A percentile compares a stretch with the other conserved stretches of the same genome.
Conservation (phyloP, 2,797 vertebrate species). For the Pteropus rufus region DNA sequence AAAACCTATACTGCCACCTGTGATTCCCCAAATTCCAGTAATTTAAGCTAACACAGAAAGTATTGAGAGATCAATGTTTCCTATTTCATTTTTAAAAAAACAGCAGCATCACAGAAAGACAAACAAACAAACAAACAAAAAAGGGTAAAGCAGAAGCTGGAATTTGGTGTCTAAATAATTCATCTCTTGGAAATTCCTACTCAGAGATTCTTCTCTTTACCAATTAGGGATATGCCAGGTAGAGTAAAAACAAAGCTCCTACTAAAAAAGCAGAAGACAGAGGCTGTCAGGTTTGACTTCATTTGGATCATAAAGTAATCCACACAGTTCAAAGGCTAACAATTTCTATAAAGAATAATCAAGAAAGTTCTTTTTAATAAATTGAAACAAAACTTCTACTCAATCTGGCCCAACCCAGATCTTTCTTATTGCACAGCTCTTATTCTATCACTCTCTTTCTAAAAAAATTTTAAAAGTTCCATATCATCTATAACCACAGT, state of each 20-base stretch:
- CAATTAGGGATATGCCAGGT: not conserved
- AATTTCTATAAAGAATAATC: not conserved
- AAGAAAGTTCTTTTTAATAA: not conserved
- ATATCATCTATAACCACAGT: not conserved
- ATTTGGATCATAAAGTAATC: not conserved
- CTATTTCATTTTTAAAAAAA: slow-evolving; percentile 8
- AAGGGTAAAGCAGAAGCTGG: not conserved
- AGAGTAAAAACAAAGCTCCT: not conserved
- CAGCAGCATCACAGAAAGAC: not conserved
- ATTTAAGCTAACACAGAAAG: not conserved
- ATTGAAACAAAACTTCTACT: not conserved
- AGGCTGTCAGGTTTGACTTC: not conserved
- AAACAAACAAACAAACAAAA: not conserved
- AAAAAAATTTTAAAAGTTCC: not conserved
- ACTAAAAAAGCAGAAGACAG: not conserved
- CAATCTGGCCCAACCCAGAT: not conserved
- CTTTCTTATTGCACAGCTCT: not conserved
- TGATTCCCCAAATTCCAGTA: not conserved
- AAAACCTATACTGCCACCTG: not conserved
- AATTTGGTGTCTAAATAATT: not conserved
- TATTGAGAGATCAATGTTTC: not conserved
- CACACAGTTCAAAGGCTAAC: not conserved
- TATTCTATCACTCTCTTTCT: not conserved
- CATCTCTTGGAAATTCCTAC: not conserved
- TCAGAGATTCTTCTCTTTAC: not conserved